These are phyloP conservation scores for Gopherus evgoodei DNA, from an alignment of 2,113 vertebrate genomes.

Conservation along the genomic window DNA sequence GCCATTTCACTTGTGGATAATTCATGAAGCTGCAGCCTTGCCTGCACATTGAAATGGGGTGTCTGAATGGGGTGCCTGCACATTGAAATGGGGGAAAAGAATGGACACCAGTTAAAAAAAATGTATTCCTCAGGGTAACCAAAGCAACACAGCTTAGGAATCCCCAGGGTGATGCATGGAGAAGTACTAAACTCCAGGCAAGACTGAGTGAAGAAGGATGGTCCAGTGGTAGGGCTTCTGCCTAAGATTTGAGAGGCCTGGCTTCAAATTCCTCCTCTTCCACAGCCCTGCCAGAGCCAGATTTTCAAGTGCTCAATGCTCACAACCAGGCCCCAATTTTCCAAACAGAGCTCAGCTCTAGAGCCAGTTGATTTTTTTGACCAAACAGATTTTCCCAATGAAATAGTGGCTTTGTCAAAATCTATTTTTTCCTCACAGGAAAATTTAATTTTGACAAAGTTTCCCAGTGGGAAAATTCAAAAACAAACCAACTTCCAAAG, in stretches of 20 bases:
- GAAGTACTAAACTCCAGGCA: background rate
- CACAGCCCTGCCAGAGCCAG: background rate
- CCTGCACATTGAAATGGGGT: background rate
- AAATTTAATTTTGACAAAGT: no score
- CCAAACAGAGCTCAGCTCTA: no score
- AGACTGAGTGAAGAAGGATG: background rate
- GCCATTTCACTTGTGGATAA: background rate
- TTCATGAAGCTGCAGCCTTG: background rate
- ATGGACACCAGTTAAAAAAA: background rate
- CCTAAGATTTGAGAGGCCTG: no score
- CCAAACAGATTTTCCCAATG: no score
- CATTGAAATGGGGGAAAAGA: background rate
- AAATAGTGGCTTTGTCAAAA: no score
- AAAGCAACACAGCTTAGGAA: background rate
- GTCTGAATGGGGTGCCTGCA: background rate
- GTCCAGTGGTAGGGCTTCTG: background rate
- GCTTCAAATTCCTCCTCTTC: background rate
- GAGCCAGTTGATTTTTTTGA: no score
- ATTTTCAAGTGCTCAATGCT: no score
- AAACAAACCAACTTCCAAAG: no score
- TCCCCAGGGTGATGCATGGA: background rate
- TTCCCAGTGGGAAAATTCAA: no score
- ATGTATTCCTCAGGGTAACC: background rate
- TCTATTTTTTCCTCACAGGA: no score
- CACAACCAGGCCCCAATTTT: no score